Conservation (phyloP, 2,888 invertebrate species). For the Megastigmus dorsalis region DNA sequence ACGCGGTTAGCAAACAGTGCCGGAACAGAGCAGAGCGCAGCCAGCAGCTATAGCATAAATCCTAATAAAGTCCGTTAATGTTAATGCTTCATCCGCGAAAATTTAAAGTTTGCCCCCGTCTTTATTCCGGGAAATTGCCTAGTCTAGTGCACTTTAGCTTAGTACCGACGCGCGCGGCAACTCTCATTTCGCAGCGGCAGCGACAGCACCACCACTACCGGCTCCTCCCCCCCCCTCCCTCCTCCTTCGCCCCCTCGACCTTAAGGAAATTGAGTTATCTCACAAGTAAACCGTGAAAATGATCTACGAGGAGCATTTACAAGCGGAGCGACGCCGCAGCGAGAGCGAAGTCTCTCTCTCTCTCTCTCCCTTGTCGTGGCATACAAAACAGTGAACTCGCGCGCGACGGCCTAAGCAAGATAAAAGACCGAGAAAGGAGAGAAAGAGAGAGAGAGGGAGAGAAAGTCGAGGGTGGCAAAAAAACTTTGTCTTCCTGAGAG, state of each 20-base stretch:
- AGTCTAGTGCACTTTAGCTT: conserved; percentile 49
- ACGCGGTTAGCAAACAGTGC: not conserved
- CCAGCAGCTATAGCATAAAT: conserved; percentile 28
- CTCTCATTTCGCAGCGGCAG: no score
- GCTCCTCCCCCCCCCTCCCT: not conserved
- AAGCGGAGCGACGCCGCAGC: conserved; percentile 11
- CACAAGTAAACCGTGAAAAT: conserved; percentile 52
- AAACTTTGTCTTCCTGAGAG: conserved; percentile 40
- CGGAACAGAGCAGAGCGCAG: not conserved
- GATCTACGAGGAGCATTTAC: conserved; percentile 54
- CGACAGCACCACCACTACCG: no score
- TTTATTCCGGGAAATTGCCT: conserved; percentile 47
- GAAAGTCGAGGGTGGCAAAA: conserved; percentile 44
- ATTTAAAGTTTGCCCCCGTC: conserved; percentile 48
- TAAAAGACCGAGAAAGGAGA: conserved; percentile 41
- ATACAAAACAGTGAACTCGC: conserved; percentile 54
- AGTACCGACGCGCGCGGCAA: conserved; percentile 25
- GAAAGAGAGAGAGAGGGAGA: conserved; percentile 60
- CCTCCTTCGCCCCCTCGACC: not conserved
- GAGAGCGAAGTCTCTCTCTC: conserved; percentile 33
- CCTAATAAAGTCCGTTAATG: conserved; percentile 44
- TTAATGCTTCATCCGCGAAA: conserved; percentile 39
- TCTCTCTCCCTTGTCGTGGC: conserved; percentile 54
- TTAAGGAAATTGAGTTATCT: conserved; percentile 54
- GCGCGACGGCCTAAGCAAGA: conserved; percentile 46